Evolutionary conservation across 2,888 invertebrate species (phyloP), one percentile per base, ranked within the genome.

Genomic region (Phyto melanocephala): DNA sequence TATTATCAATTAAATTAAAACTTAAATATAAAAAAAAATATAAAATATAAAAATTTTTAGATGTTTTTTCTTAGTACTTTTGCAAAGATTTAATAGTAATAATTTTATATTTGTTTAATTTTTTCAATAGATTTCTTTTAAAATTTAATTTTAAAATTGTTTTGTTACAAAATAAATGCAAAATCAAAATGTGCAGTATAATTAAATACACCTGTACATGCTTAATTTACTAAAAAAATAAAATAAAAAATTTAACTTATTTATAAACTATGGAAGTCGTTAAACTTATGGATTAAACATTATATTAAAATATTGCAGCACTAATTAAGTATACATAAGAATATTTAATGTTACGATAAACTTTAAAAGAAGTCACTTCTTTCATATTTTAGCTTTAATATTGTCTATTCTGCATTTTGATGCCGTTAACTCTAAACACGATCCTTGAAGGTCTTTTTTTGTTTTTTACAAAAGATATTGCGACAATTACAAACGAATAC

Each of bases 401-500:
- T 28, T 28, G 6, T 28, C 22, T 22, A 4, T 40, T 52, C n/a
- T 33, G n/a, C 13, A 28, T 33, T 76, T n/a, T n/a, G n/a, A n/a
- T n/a, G n/a, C n/a, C n/a, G n/a, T n/a, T n/a, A n/a, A n/a, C n/a
- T n/a, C n/a, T 52, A 80, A 67, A 81, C n/a, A 15, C 78, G 67
- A 65, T 77, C 70, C 56, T 80, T 82, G 28, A 78, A 83, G n/a
- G 70, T 58, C n/a, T 56, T 75, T 60, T 82, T 86, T 47, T 80
- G 84, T 60, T 84, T 84, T 60, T 85, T 89, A 24, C 89, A 86
- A 63, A 88, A 90, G 70, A 87, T 87, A 78, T 87, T 87, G n/a
- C 91, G 89, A 84, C 91, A 90, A 87, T 95, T 93, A 45, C 93
- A 90, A 56, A 94, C 92, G 86, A 95, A 94, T 8, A 93, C 92